Conservation (phyloP, 2,888 invertebrate genomes). For the Congeria kusceri region DNA sequence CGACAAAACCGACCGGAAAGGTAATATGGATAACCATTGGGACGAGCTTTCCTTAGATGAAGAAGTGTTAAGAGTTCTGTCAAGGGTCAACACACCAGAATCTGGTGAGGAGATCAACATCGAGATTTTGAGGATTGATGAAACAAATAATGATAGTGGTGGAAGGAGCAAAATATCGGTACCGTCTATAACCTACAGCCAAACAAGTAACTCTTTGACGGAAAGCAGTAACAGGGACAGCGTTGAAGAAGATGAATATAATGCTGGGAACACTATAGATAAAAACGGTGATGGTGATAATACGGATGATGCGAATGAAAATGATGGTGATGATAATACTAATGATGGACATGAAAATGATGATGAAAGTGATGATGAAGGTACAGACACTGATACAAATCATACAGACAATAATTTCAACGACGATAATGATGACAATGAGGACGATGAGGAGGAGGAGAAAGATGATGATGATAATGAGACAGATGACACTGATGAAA, state of each 20-base stretch:
- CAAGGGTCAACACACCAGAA: neutral
- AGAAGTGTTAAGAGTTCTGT: conserved; percentile 4
- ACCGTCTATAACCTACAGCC: no score
- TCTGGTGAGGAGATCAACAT: neutral
- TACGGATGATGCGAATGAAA: neutral
- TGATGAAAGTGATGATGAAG: neutral
- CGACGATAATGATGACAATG: neutral
- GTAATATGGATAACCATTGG: neutral
- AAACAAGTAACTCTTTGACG: no score
- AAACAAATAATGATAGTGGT: neutral
- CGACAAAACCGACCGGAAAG: no score
- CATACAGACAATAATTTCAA: neutral
- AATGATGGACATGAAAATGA: neutral
- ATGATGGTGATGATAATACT: neutral
- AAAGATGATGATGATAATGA: neutral
- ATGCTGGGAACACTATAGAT: neutral
- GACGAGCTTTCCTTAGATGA: conserved; percentile 24
- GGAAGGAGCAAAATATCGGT: no score
- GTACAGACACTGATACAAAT: neutral
- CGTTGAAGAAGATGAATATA: no score
- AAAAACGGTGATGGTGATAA: neutral
- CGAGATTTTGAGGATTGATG: neutral
- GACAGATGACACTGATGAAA: neutral
- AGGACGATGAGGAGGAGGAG: neutral
- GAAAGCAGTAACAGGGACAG: no score